Evolutionary conservation across 2,797 vertebrate species (phyloP).

Genomic region (Tadarida brasiliensis): DNA sequence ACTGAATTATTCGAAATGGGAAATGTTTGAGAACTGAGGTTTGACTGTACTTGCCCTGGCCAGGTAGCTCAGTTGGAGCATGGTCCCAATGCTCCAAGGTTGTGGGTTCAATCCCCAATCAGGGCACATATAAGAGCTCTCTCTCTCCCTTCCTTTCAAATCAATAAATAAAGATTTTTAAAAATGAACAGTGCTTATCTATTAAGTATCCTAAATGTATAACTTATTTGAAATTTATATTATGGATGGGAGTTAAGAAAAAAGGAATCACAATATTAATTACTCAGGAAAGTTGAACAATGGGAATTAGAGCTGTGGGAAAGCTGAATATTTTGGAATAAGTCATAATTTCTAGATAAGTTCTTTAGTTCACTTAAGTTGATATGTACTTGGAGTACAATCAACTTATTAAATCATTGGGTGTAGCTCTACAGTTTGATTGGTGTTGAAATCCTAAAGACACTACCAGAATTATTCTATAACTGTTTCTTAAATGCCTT

Average conservation of each 20-base stretch:
- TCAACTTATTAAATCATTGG: background rate
- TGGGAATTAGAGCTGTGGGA: background rate
- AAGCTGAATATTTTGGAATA: background rate
- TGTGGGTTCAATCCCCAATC: background rate
- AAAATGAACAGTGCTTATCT: background rate
- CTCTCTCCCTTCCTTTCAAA: background rate
- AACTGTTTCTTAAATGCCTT: background rate
- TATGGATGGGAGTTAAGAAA: background rate
- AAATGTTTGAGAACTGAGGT: no score
- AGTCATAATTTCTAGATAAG: background rate
- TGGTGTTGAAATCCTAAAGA: background rate
- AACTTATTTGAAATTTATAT: conserved; percentile 28
- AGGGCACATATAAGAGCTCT: background rate
- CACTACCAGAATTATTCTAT: background rate
- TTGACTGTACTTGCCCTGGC: background rate
- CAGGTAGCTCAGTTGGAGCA: background rate
- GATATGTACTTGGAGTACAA: background rate
- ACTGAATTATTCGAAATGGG: no score
- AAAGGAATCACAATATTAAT: background rate
- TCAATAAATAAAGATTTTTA: background rate
- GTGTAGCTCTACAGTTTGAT: background rate
- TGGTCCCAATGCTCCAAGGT: background rate
- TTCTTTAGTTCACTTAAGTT: background rate
- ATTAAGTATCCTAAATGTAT: background rate
- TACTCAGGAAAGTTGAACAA: background rate